These are phyloP conservation scores for Turritopsis dohrnii DNA, from an alignment of 30 jellyfish, hydroid and myxozoan species.

Conservation along the genomic window DNA sequence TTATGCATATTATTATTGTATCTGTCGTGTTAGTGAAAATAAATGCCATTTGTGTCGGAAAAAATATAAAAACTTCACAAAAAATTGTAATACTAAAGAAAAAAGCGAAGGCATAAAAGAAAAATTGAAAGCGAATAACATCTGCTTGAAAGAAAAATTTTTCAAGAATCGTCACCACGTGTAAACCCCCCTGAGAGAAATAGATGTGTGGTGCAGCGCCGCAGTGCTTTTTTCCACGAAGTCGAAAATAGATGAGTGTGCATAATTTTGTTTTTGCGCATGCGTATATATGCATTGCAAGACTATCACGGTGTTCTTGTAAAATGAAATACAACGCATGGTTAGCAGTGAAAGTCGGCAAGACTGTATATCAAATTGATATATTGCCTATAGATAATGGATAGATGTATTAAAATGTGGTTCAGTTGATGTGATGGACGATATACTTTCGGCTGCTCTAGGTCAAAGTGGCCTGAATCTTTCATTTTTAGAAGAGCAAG, in stretches of 20 bases:
- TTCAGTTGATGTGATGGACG: slow-evolving; percentile 39
- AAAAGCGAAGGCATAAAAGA: too few relatives aligned
- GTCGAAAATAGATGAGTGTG: slow-evolving; percentile 6
- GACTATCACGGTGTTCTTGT: background rate
- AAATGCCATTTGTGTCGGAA: too few relatives aligned
- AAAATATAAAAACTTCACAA: too few relatives aligned
- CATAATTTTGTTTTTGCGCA: slow-evolving; percentile 18
- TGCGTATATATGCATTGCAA: slow-evolving; percentile 16
- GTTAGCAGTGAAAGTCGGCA: slow-evolving; percentile 28
- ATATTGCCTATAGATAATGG: slow-evolving; percentile 16
- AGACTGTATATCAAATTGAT: background rate
- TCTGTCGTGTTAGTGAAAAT: too few relatives aligned
- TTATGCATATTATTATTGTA: too few relatives aligned
- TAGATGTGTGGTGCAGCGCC: too few relatives aligned
- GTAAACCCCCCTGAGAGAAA: too few relatives aligned
- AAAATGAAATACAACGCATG: slow-evolving; percentile 40
- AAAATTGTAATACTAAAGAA: too few relatives aligned
- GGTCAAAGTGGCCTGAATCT: slow-evolving; percentile 91
- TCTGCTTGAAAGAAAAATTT: too few relatives aligned
- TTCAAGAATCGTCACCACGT: too few relatives aligned
- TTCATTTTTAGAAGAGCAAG: slow-evolving; percentile 63
- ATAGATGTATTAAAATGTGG: background rate
- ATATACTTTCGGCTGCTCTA: slow-evolving; percentile 92
- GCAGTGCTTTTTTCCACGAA: background rate
- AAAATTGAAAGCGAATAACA: too few relatives aligned